These are phyloP conservation scores for Exaiptasia diaphana DNA, from an alignment of 64 coral and sea anemone genomes.

Conservation along the genomic window DNA sequence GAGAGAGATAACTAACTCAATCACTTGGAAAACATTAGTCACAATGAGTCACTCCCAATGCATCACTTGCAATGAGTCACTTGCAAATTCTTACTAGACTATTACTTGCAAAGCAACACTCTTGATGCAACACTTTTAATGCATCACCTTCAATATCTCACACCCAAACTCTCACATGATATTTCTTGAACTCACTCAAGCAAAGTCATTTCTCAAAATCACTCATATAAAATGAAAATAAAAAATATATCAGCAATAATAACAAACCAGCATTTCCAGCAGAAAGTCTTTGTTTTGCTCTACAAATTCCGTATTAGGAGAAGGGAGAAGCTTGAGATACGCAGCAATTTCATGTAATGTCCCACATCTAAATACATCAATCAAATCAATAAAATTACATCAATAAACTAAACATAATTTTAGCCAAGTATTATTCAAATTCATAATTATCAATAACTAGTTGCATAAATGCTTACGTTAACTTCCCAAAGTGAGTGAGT, in stretches of 20 bases:
- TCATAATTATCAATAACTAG: not conserved
- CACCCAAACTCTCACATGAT: no score
- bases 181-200: no score
- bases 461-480: slow-evolving; percentile 61
- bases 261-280: slow-evolving; percentile 87
- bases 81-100: no score
- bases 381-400: not conserved
- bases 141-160: no score
- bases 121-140: no score
- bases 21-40: not conserved
- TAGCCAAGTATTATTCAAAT: not conserved
- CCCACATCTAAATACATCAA: slow-evolving; percentile 71
- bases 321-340: slow-evolving; percentile 87
- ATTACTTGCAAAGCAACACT: no score
- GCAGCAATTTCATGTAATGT: slow-evolving; percentile 83
- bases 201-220: not conserved
- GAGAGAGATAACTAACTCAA: no score
- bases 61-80: not conserved
- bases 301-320: slow-evolving; percentile 39
- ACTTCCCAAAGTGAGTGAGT: slow-evolving; percentile 86
- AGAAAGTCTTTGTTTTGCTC: slow-evolving; percentile 81
- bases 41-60: not conserved
- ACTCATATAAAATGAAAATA: not conserved
- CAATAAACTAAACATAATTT: not conserved
- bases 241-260: not conserved